Conservation (phyloP, 2,797 vertebrate genomes). For the Apogon hyalosoma region DNA sequence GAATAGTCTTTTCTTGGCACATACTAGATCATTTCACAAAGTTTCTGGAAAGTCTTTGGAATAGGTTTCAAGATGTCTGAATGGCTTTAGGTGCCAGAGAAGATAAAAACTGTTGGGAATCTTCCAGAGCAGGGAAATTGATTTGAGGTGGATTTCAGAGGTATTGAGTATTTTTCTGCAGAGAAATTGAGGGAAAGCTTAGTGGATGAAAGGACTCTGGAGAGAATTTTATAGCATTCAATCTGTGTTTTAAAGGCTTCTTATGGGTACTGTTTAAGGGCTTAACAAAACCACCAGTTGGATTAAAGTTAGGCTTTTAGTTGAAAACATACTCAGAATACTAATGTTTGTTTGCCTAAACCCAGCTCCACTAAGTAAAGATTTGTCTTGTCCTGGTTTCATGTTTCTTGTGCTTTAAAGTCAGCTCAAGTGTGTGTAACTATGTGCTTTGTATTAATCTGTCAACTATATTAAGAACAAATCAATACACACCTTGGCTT, state of each 20-base stretch:
- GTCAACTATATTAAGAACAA: background rate
- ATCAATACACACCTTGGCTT: background rate
- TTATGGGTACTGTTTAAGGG: constrained; percentile 3
- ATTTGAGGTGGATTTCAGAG: constrained; percentile 28
- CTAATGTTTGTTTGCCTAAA: constrained; percentile 24
- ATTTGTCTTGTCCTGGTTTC: constrained; percentile 8
- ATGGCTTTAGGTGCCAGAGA: constrained; percentile 1
- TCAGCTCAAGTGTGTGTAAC: background rate
- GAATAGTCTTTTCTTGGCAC: background rate
- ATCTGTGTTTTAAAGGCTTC: constrained; percentile 20
- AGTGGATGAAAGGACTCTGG: constrained; percentile 24
- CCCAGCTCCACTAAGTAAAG: background rate
- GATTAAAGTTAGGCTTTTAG: constrained; percentile 10
- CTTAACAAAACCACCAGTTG: constrained; percentile 19
- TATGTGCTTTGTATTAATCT: background rate
- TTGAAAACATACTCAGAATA: constrained; percentile 4
- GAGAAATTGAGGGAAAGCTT: constrained; percentile 20
- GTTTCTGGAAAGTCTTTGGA: too few species aligned
- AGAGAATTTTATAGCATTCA: constrained; percentile 7
- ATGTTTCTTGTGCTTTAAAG: background rate
- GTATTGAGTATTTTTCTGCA: constrained; percentile 2
- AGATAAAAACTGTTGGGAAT: constrained; percentile 33
- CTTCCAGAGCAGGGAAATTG: constrained; percentile 17
- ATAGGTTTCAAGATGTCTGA: too few species aligned
- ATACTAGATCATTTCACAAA: constrained; percentile 9